Conservation (phyloP, 2,888 invertebrate genomes). For the Cosmia pyralina region DNA sequence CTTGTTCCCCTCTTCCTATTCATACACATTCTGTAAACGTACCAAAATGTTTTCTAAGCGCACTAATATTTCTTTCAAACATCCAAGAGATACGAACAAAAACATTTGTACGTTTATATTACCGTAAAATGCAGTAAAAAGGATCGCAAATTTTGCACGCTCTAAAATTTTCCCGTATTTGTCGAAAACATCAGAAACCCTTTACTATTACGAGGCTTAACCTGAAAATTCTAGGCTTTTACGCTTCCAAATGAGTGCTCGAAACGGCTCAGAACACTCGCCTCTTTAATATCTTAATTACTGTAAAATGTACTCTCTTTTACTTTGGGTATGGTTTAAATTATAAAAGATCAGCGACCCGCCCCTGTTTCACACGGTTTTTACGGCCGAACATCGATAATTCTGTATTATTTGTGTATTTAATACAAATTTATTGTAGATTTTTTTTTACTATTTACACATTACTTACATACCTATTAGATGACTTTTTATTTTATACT, state of each 20-base stretch:
- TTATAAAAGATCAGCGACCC: background rate
- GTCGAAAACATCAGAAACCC: constrained; percentile 69
- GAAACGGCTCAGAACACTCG: constrained; percentile 76
- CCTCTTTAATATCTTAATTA: constrained; percentile 79
- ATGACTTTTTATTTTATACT: too few species aligned
- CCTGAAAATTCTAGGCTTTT: constrained; percentile 75
- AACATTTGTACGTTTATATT: constrained; percentile 46
- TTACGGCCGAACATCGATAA: too few species aligned
- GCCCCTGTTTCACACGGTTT: background rate
- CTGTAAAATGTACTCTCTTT: constrained; percentile 75
- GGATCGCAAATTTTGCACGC: constrained; percentile 55
- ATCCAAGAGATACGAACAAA: constrained; percentile 26
- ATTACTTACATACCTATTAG: too few species aligned
- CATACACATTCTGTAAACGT: background rate
- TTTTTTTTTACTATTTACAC: too few species aligned
- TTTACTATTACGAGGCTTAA: constrained; percentile 68
- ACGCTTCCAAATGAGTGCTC: constrained; percentile 73
- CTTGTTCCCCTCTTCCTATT: background rate
- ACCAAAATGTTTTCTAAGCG: constrained; percentile 28
- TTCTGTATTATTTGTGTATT: too few species aligned
- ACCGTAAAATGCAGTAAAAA: constrained; percentile 59
- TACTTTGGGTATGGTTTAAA: constrained; percentile 50
- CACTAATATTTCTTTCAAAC: constrained; percentile 38
- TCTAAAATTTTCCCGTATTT: constrained; percentile 61
- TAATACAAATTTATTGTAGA: too few species aligned